A percentile compares a stretch with the other conserved stretches of the same genome.
These are phyloP conservation scores for Sorex araneus DNA, from an alignment of 2,113 vertebrate species.

Conservation along the genomic window DNA sequence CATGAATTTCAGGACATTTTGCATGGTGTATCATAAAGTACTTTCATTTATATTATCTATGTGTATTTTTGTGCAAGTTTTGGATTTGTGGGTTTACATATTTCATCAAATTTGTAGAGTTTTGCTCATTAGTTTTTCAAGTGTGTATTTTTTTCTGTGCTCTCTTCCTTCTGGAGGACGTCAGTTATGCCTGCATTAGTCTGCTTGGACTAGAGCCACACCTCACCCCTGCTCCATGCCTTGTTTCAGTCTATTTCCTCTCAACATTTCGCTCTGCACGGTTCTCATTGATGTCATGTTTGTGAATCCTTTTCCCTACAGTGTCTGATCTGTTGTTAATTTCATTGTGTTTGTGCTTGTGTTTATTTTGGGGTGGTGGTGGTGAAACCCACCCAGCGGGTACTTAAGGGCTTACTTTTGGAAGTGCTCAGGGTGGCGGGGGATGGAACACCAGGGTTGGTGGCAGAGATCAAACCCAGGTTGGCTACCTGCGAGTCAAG, in stretches of 20 bases:
- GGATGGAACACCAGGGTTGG: neutral
- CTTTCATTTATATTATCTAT: neutral
- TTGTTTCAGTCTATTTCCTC: neutral
- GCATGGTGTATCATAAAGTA: neutral
- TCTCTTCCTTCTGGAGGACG: neutral
- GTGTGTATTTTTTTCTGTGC: neutral
- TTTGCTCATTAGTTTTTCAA: neutral
- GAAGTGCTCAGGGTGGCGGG: too few species aligned
- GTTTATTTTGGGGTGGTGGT: too few species aligned
- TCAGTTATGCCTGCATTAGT: neutral
- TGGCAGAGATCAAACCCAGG: too few species aligned
- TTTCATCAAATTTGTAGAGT: slow-evolving; percentile 28
- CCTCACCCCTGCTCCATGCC: too few species aligned
- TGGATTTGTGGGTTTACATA: neutral
- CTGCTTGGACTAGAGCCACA: neutral
- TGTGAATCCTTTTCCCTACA: slow-evolving; percentile 18
- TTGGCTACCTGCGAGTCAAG: too few species aligned
- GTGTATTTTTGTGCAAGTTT: neutral
- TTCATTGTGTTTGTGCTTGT: too few species aligned
- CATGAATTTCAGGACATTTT: slow-evolving; percentile 26
- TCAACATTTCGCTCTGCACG: neutral
- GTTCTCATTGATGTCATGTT: neutral
- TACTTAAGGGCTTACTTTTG: neutral
- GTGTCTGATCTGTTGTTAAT: neutral
- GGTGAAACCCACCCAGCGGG: neutral